Conservation (phyloP, 2,113 vertebrate genomes). For the Sciurus niger region DNA sequence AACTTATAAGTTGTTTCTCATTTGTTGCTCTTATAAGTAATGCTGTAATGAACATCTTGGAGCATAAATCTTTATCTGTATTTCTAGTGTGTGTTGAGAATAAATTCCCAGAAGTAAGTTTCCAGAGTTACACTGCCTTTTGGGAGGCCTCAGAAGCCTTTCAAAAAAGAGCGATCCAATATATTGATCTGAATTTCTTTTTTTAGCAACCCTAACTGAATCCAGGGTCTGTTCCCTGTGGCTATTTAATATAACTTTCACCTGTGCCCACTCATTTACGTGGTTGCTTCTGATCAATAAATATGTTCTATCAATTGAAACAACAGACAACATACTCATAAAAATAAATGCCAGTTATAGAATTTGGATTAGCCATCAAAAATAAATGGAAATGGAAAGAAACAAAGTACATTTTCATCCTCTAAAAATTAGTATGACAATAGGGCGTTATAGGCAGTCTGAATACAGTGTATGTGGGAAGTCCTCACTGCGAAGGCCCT, state of each 20-base stretch:
- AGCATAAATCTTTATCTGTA: slow-evolving; percentile 36
- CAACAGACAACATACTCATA: not conserved
- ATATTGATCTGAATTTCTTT: slow-evolving; percentile 51
- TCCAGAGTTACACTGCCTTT: slow-evolving; percentile 48
- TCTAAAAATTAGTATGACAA: slow-evolving; percentile 29
- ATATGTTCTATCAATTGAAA: slow-evolving; percentile 3
- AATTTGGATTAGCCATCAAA: slow-evolving; percentile 15
- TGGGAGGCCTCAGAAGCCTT: slow-evolving; percentile 44
- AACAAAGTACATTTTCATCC: not conserved
- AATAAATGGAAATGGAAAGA: slow-evolving; percentile 30
- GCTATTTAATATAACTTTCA: slow-evolving; percentile 42
- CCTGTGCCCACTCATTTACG: slow-evolving; percentile 14
- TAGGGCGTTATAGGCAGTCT: not conserved
- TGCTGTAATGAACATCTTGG: slow-evolving; percentile 42
- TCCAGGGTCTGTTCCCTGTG: slow-evolving; percentile 21
- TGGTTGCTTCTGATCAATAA: slow-evolving; percentile 43
- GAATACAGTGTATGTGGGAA: not conserved
- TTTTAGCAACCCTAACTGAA: slow-evolving; percentile 61
- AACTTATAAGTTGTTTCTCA: not conserved
- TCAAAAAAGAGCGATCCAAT: slow-evolving; percentile 53
- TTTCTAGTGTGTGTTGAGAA: slow-evolving; percentile 36
- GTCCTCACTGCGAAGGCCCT: not conserved
- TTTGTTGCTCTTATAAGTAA: slow-evolving; percentile 24
- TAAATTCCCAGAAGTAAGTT: slow-evolving; percentile 54
- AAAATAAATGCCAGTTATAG: slow-evolving; percentile 1